Evolutionary conservation across 2,113 vertebrate genomes (phyloP).

Genomic region (Triplophysa rosa): DNA sequence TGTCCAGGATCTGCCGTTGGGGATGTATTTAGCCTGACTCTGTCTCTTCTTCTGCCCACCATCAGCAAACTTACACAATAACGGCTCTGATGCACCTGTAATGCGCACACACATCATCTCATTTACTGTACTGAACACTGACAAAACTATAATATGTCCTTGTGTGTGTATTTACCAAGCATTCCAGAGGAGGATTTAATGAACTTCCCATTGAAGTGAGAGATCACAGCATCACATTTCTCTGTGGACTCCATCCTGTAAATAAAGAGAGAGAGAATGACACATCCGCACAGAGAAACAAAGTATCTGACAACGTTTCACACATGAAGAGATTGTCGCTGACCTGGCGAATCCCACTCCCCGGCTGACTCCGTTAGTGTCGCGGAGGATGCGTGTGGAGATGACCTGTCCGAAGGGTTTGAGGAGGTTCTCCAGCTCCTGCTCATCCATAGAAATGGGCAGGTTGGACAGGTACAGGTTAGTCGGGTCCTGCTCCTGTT

Average conservation of each 20-base stretch:
- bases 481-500: conserved; percentile 93
- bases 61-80: conserved; percentile 98
- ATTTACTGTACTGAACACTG: not conserved
- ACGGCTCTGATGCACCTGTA: conserved; percentile 90
- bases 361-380: conserved; percentile 94
- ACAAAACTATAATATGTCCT: not conserved
- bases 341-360: conserved; percentile 98
- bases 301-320: not conserved
- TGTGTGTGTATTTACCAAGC: conserved; percentile 63
- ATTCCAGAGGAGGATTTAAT: conserved; percentile 92
- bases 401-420: conserved; percentile 90
- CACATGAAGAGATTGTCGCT: conserved; percentile 51
- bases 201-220: conserved; percentile 99
- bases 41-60: conserved; percentile 97
- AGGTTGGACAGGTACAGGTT: conserved; percentile 99
- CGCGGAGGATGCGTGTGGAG: conserved; percentile 97
- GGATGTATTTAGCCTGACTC: conserved; percentile 92
- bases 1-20: conserved; percentile 91
- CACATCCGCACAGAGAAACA: conserved; percentile 2
- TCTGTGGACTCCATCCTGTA: conserved; percentile 94
- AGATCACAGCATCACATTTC: conserved; percentile 87
- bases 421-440: conserved; percentile 96
- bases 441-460: conserved; percentile 96
- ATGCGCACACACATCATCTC: not conserved
- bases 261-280: conserved; percentile 18